Evolutionary conservation across 2,797 vertebrate genomes (phyloP).

Genomic region (Rhinophrynus dorsalis): DNA sequence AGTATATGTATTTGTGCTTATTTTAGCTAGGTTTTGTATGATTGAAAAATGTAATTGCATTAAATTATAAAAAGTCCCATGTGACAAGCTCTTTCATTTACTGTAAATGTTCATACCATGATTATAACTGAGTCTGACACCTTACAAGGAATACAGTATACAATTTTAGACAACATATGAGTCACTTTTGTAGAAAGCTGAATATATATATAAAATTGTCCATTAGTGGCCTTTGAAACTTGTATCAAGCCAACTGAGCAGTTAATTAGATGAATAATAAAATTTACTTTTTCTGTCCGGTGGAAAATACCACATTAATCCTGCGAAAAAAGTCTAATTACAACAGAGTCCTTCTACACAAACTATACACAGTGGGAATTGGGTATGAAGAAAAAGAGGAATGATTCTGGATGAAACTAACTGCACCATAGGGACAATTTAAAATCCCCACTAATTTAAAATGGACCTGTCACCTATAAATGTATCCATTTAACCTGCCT

Average conservation of each 20-base stretch:
- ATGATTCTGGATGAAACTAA: not conserved
- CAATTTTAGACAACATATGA: not conserved
- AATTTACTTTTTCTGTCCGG: not conserved
- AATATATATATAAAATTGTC: not conserved
- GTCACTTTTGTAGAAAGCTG: not conserved
- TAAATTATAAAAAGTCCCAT: too few species aligned
- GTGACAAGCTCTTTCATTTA: not conserved
- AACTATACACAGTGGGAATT: not conserved
- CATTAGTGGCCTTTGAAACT: not conserved
- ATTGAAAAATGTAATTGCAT: too few species aligned
- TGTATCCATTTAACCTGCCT: too few species aligned
- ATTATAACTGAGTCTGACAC: not conserved
- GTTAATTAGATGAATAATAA: constrained; percentile 7
- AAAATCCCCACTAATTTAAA: too few species aligned
- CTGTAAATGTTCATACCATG: not conserved
- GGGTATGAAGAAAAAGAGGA: not conserved
- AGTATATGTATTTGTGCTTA: not conserved
- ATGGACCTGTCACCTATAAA: too few species aligned
- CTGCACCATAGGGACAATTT: too few species aligned
- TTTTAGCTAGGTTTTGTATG: too few species aligned
- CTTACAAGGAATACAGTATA: not conserved
- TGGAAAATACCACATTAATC: constrained; percentile 13
- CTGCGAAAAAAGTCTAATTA: constrained; percentile 12
- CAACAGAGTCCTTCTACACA: constrained; percentile 35
- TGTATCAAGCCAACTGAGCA: not conserved